phyloP scores from a whole-genome alignment of 2,113 vertebrate species.

The Cryptomyrus ogoouensis region DNA sequence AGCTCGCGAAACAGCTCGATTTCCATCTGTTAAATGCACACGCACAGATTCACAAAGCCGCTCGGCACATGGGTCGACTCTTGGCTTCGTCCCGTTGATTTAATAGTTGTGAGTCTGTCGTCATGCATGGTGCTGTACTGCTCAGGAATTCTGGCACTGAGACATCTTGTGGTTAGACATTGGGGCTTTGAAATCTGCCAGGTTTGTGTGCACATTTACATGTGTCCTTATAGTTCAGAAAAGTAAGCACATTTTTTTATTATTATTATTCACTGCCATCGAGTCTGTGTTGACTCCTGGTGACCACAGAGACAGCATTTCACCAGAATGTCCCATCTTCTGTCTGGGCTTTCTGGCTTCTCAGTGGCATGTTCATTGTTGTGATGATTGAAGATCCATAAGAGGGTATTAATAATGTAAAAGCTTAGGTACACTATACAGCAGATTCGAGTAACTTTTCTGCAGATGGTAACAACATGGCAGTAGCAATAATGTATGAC shows the following conservation, averaged over 20 bases:
- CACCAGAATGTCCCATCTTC: background rate
- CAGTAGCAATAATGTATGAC: background rate
- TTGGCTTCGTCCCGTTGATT: background rate
- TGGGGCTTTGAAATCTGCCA: background rate
- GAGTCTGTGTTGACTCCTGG: background rate
- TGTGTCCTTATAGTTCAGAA: background rate
- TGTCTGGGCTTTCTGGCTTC: background rate
- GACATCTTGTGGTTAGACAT: background rate
- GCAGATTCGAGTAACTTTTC: background rate
- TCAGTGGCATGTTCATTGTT: background rate
- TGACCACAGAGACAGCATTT: background rate
- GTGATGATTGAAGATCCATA: background rate
- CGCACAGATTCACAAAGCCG: background rate
- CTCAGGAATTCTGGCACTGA: background rate
- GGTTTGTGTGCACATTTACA: background rate
- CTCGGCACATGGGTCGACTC: background rate
- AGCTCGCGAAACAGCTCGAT: background rate
- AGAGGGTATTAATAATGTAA: slow-evolving; percentile 4
- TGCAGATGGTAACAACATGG: background rate
- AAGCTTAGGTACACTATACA: background rate
- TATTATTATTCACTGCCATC: background rate
- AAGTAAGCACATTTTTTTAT: background rate
- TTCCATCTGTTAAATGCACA: background rate
- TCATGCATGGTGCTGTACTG: background rate
- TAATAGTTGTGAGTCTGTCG: slow-evolving; percentile 1